Base-by-base conservation (phyloP, 2,113 vertebrate genomes). In the Xenotilapia caudafasciata region DNA sequence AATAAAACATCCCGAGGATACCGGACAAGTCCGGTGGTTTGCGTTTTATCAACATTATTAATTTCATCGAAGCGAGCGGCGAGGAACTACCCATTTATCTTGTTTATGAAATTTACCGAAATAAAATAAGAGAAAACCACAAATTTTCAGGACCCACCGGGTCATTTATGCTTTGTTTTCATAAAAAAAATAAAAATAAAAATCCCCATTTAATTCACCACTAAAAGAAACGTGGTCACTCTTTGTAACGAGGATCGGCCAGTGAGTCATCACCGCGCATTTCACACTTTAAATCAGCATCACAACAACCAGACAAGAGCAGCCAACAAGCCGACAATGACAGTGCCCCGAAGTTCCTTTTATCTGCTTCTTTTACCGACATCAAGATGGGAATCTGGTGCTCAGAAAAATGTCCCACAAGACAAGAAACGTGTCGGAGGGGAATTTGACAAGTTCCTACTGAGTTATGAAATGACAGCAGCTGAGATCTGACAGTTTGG, bases 381-480 rank as follows among this genome's bases (percentile, higher is more conserved):
- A 89, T 21, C 62, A 70, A 42, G 55, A 62, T 9, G 81, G 80
- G 80, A 88, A 83, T 51, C 19, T 60, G 84, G 73, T 13, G 42
- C 42, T 11, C 40, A 91, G 33, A 82, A 84, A 82, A 83, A 75
- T 54, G 77, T 73, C 86, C 70, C 89, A 80, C 49, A 85, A 86
- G 35, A 70, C 83, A 9, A 40, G 77, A 83, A 42, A 90, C 79
- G 84, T 83, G 92, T 91, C 81, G 83, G 55, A 86, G 92, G 93
- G 94, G 93, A 91, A 89, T 93, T 95, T 86, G 45, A 4, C 14
- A 14, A 45, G 3, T 23, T 83, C 21, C n/a, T 40, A 5, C 5
- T 19, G 82, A 56, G 89, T 86, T 19, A 23, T 80, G 90, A 94
- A 70, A 93, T 93, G 89, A 91, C 88, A 90, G 56, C 75, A 92